Evolutionary conservation across 2,888 invertebrate species (phyloP).

Genomic region (Anoncus sp.): DNA sequence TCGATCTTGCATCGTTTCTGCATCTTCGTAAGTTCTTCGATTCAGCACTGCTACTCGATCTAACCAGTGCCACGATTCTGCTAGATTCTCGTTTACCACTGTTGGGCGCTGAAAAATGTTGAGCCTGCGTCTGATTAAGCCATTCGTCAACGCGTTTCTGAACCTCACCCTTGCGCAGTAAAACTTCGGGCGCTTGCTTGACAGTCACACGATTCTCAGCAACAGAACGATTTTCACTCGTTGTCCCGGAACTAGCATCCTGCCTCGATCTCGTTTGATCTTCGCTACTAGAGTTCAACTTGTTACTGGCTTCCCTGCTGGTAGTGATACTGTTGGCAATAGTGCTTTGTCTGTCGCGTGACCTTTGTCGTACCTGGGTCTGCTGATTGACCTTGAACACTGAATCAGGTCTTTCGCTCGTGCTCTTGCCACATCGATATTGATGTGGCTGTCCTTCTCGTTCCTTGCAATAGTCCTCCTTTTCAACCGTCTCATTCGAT

Average conservation of each 20-base stretch:
- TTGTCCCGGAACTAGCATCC: constrained; percentile 30
- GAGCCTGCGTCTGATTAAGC: constrained; percentile 77
- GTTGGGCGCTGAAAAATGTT: constrained; percentile 66
- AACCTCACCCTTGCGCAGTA: constrained; percentile 77
- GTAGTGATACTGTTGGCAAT: constrained; percentile 51
- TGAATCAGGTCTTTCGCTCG: constrained; percentile 61
- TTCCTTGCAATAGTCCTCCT: constrained; percentile 36
- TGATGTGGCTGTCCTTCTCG: constrained; percentile 49
- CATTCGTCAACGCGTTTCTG: constrained; percentile 79
- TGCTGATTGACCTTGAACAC: constrained; percentile 75
- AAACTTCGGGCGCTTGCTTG: constrained; percentile 69
- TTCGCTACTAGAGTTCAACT: constrained; percentile 49
- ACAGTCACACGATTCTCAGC: constrained; percentile 43
- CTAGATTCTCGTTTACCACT: constrained; percentile 65
- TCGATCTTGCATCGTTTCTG: constrained; percentile 71
- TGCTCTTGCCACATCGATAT: constrained; percentile 51
- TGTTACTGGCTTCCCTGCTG: constrained; percentile 34
- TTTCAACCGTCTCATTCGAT: constrained; percentile 38
- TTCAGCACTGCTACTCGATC: constrained; percentile 78
- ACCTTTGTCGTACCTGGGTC: constrained; percentile 77
- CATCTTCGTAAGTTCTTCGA: constrained; percentile 72
- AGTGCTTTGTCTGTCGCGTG: constrained; percentile 71
- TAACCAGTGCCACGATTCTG: constrained; percentile 62
- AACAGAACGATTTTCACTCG: constrained; percentile 26
- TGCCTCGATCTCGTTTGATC: constrained; percentile 46